Evolutionary conservation across 2,888 invertebrate genomes (phyloP), one percentile per base, ranked within the genome.

Genomic region (Invenusta paracnida): DNA sequence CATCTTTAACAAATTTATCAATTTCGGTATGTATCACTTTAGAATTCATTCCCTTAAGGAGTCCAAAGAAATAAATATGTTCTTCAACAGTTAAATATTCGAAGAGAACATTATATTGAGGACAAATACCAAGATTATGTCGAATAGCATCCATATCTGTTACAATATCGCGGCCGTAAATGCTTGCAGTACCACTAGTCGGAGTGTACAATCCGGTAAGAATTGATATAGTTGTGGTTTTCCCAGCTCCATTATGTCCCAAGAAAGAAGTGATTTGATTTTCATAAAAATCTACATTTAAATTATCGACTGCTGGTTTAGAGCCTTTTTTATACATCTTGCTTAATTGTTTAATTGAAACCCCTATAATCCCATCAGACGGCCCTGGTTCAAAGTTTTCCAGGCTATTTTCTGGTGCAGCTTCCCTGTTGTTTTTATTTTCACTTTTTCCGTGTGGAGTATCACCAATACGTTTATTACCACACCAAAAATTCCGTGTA

Each of bases 91-190:
- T 91, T 87, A 92, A 87, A 1, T 90, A 89, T 86, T 93, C 93
- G 90, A 93, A 94, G 1, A 97, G 93, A 82, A 96, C 95, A 92
- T 96, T 96, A 87, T 94, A 94, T 91, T 97, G 96, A n/a, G 96
- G 95, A 90, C 96, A 97, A 89, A 95, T 94, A 87, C 96, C 96
- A 79, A 96, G 93, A 87, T 94, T 93, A 86, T 93, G 93, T 79
- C 95, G 93, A 86, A 96, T 94, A 30, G 93, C 92, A 11, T 93
- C 92, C 89, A 94, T 93, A 87, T 95, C 93, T 0, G 92, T 92
- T 88, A 93, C 92, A 23, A 95, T 94, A 91, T 96, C 94, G 88
- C 93, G 93, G 0, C 94, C 95, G 90, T 94, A 93, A 83, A 95
- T 93, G 73, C 93, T 92, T 27, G 96, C 95, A 88, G 94, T 94